Evolutionary conservation across 2,797 vertebrate species (phyloP).

Genomic region (Pipistrellus nathusii): DNA sequence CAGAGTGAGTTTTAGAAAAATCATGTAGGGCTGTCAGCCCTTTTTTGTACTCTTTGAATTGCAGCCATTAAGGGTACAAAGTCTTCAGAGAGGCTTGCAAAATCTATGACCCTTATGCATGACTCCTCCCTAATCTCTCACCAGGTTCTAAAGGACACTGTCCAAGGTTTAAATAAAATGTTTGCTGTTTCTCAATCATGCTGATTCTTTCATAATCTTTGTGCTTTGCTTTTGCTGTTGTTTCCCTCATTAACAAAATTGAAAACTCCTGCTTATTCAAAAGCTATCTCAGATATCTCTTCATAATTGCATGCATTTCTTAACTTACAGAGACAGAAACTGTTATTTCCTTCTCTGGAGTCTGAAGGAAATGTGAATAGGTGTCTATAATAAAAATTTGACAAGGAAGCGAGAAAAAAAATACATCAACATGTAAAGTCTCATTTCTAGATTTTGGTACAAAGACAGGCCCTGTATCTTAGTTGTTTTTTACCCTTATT

Average conservation of each 20-base stretch:
- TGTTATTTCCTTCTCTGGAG: neutral
- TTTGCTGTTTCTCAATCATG: neutral
- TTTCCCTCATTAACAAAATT: constrained; percentile 5
- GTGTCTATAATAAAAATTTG: neutral
- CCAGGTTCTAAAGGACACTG: neutral
- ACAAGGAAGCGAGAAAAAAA: neutral
- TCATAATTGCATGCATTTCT: neutral
- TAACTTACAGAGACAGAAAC: neutral
- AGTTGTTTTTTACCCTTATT: neutral
- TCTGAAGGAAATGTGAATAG: neutral
- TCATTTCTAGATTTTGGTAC: neutral
- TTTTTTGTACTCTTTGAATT: constrained; percentile 36
- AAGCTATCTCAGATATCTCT: neutral
- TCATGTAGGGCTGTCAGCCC: neutral
- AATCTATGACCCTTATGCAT: neutral
- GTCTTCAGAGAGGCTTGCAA: neutral
- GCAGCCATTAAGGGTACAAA: neutral
- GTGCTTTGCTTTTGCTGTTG: neutral
- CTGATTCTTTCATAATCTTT: neutral
- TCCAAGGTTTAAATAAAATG: neutral
- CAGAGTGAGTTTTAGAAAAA: neutral
- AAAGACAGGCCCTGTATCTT: neutral
- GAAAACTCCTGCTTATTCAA: neutral
- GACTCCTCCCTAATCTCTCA: neutral
- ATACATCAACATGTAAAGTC: neutral